Evolutionary conservation across 2,797 vertebrate genomes (phyloP).

Genomic region (Hapalemur alaotrensis): DNA sequence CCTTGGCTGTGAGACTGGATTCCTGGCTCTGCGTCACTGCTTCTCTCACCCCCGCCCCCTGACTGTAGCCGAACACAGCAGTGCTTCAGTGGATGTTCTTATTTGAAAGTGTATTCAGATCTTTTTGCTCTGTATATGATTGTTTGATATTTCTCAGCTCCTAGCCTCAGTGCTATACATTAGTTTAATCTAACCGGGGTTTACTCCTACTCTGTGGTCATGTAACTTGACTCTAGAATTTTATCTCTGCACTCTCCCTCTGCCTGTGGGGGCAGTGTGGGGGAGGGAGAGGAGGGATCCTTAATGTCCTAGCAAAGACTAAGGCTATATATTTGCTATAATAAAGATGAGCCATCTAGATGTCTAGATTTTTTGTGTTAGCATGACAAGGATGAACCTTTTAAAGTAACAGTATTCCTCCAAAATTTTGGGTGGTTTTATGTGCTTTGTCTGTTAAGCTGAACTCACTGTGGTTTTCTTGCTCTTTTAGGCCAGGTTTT

Average conservation of each 20-base stretch:
- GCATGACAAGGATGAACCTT: background rate
- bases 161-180: background rate
- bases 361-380: background rate
- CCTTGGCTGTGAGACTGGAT: background rate
- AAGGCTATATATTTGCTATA: background rate
- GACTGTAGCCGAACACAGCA: background rate
- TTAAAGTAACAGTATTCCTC: background rate
- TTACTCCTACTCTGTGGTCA: background rate
- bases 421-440: background rate
- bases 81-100: background rate
- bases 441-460: background rate
- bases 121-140: background rate
- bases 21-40: background rate
- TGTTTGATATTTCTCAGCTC: background rate
- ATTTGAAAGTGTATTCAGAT: background rate
- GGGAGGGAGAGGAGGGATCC: background rate
- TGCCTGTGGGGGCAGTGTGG: background rate
- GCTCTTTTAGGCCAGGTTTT: background rate
- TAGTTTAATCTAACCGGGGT: background rate
- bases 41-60: background rate
- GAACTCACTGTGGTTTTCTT: background rate
- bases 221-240: background rate
- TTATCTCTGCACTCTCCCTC: background rate
- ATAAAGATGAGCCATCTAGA: background rate
- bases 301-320: background rate